A percentile compares a stretch with the other conserved stretches of the same genome.
Conservation (phyloP, 2,888 invertebrate genomes). For the Aspidiotus rigidus region DNA sequence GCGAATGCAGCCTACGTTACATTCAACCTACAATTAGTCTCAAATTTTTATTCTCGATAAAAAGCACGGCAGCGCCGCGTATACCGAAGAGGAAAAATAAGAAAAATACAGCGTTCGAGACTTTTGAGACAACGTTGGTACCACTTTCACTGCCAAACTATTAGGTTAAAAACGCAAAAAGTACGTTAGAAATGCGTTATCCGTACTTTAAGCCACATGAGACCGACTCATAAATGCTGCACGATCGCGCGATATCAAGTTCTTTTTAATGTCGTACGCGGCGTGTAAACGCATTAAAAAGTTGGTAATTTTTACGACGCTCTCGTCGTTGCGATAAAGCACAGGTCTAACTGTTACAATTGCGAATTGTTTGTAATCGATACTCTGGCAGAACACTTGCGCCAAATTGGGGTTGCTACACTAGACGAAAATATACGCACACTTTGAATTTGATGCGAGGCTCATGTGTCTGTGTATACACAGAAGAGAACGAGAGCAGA, state of each 20-base stretch:
- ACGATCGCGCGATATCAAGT: neutral
- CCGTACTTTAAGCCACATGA: neutral
- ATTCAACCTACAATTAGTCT: too few relatives aligned
- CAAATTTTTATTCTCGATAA: too few relatives aligned
- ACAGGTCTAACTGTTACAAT: neutral
- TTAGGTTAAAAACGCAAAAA: too few relatives aligned
- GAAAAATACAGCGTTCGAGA: too few relatives aligned
- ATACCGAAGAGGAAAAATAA: too few relatives aligned
- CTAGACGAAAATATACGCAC: neutral
- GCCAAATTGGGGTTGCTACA: neutral
- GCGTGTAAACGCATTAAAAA: constrained; percentile 2
- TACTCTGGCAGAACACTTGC: neutral
- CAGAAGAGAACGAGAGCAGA: too few relatives aligned
- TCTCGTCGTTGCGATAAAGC: neutral
- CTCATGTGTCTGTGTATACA: too few relatives aligned
- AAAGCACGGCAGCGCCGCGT: too few relatives aligned
- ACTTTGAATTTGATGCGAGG: neutral
- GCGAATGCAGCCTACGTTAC: too few relatives aligned
- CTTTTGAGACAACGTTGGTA: too few relatives aligned
- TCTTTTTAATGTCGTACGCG: constrained; percentile 2
- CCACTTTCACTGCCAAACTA: too few relatives aligned
- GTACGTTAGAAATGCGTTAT: too few relatives aligned
- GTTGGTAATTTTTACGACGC: neutral
- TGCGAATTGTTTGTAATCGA: constrained; percentile 4
- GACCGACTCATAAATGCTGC: neutral